Base-by-base conservation (phyloP, 2,888 invertebrate genomes). In the Pycnomerus fuliginosus region DNA sequence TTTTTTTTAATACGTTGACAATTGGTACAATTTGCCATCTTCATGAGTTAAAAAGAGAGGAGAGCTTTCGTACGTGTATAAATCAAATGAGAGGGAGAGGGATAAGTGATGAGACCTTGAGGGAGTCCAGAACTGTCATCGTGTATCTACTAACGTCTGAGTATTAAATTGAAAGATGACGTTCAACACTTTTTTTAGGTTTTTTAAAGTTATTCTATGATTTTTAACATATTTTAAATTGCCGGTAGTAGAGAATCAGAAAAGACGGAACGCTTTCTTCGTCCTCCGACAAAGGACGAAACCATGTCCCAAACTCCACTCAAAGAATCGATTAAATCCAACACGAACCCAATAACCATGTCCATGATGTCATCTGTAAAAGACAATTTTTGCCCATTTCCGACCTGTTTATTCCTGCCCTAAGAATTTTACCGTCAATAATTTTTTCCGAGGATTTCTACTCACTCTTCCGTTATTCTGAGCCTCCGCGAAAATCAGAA, bases 261-360 rank as follows among this genome's bases (percentile, higher is more conserved):
- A n/a, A 50, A 27, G 3, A 50, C 11, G 1, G 53, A 55, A 23
- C 55, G 37, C 29, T 41, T 49, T 23, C 50, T 52, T 12, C 53
- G 43, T 3, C 50, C 47, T n/a, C n/a, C n/a, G n/a, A n/a, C n/a
- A 14, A 55, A 24, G 1, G 45, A 11, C n/a, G 43, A 30, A 10
- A 47, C 25, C 51, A 53, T 51, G 11, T 58, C 65, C 16, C 55
- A 44, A 1, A 60, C 11, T 35, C 62, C 60, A 4, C 54, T 57
- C 17, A 61, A 33, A 12, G 48, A 49, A 16, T 63, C 65, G 28
- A 68, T 54, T 2, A 63, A 34, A 27, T 64, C 64, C 37, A 68
- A 50, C 11, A 62, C 49, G 34, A 60, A 61, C 16, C 58, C 61
- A 15, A 68, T 56, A 3, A 60, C 42, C 14, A 41, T 53, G 27